These are phyloP conservation scores for Phyllopteryx taeniolatus DNA, from an alignment of 2,113 vertebrate genomes.

Conservation along the genomic window DNA sequence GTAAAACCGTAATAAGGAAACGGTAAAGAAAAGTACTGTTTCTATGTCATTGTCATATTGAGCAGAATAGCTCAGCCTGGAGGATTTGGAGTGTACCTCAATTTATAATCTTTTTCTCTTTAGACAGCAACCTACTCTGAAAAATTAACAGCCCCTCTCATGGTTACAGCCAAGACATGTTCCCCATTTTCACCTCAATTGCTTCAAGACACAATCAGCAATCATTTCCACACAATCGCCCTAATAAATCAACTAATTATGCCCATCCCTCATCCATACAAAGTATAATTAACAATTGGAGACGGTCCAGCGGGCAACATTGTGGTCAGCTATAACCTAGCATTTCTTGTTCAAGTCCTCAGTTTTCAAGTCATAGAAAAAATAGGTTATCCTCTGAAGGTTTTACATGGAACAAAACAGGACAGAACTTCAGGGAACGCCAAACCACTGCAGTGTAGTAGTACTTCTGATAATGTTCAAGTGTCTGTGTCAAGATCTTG, in stretches of 20 bases:
- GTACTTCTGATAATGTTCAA: not conserved
- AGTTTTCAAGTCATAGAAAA: not conserved
- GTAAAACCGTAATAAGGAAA: not conserved
- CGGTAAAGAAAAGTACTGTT: not conserved
- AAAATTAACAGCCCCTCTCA: not conserved
- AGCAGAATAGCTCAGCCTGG: not conserved
- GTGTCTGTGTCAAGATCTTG: slow-evolving; percentile 13
- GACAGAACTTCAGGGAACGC: slow-evolving; percentile 1
- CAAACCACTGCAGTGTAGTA: not conserved
- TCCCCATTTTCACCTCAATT: not conserved
- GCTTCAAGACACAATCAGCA: not conserved
- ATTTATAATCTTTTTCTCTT: not conserved
- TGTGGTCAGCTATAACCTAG: not conserved
- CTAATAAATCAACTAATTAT: not conserved
- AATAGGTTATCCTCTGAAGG: not conserved
- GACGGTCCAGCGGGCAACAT: not conserved
- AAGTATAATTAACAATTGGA: not conserved
- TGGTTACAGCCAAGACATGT: not conserved
- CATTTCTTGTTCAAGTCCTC: not conserved
- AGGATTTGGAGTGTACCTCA: not conserved
- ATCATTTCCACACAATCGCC: not conserved
- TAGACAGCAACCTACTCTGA: not conserved
- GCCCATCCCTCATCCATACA: not conserved
- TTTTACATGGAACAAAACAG: not conserved
- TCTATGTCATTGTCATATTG: not conserved